These are phyloP conservation scores for Gymnocheta viridis DNA, from an alignment of 2,888 invertebrate species.

Conservation along the genomic window DNA sequence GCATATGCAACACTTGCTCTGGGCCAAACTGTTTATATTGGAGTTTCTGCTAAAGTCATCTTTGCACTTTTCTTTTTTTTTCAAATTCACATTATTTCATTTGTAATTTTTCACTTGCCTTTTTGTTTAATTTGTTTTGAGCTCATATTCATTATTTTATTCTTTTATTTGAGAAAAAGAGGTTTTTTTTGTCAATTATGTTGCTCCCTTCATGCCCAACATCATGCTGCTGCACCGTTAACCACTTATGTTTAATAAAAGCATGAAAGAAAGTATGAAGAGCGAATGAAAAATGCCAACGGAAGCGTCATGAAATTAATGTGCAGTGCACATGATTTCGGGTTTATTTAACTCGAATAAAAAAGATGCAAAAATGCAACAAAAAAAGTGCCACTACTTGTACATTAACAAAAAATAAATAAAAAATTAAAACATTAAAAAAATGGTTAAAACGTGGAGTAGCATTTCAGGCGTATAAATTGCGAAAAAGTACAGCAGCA, in stretches of 20 bases:
- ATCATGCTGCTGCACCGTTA: slow-evolving; percentile 43
- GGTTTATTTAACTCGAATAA: slow-evolving; percentile 66
- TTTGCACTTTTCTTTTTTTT: slow-evolving; percentile 40
- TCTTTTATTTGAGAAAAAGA: not conserved
- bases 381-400: slow-evolving; percentile 30
- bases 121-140: slow-evolving; percentile 41
- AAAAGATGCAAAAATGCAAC: slow-evolving; percentile 4
- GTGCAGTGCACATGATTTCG: slow-evolving; percentile 66
- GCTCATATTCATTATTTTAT: slow-evolving; percentile 37
- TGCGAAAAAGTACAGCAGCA: not conserved
- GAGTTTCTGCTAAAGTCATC: slow-evolving; percentile 39
- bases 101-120: not conserved
- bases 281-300: slow-evolving; percentile 43
- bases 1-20: not conserved
- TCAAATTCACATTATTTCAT: not conserved
- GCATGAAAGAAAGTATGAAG: slow-evolving; percentile 18
- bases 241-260: slow-evolving; percentile 54
- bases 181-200: slow-evolving; percentile 19
- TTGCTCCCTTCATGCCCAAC: slow-evolving; percentile 13
- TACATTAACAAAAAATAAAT: not conserved
- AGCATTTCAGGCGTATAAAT: slow-evolving; percentile 37
- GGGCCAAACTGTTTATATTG: slow-evolving; percentile 1
- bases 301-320: slow-evolving; percentile 66
- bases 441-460: not conserved
- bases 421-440: not conserved